phyloP scores from a whole-genome alignment of 2,888 invertebrate species.

The Drosophila gaucha region DNA sequence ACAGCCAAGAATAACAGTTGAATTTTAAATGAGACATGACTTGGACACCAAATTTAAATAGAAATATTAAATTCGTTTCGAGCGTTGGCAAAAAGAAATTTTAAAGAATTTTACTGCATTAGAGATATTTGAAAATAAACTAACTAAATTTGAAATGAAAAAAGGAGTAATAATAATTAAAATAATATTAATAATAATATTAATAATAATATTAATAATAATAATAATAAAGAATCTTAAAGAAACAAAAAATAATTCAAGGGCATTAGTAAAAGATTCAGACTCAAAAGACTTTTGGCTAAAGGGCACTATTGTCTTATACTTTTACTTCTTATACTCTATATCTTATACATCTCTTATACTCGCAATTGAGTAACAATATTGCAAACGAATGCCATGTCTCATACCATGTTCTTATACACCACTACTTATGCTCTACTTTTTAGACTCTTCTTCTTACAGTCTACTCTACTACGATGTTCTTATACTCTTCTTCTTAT shows the following conservation, averaged over 20 bases:
- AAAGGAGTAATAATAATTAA: no score
- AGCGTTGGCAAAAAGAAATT: not conserved
- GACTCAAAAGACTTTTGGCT: no score
- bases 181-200: not conserved
- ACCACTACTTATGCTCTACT: no score
- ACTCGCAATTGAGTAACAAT: no score
- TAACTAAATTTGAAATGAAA: not conserved
- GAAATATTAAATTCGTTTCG: not conserved
- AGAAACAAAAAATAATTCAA: no score
- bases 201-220: not conserved
- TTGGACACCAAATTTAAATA: conserved; percentile 33
- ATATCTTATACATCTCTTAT: no score
- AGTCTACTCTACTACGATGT: not conserved
- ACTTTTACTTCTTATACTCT: not conserved
- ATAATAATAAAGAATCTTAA: no score
- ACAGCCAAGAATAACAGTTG: conserved; percentile 20
- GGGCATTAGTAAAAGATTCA: no score
- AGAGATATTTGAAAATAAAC: not conserved
- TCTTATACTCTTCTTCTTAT: not conserved
- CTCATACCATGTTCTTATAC: no score
- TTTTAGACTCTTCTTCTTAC: no score
- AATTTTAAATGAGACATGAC: conserved; percentile 45
- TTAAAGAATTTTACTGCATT: not conserved
- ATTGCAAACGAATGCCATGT: no score
- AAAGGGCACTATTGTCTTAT: no score